A percentile compares a stretch with the other conserved stretches of the same genome.
Evolutionary conservation across 2,113 vertebrate species (phyloP).

Genomic region (Pelusios castaneus): DNA sequence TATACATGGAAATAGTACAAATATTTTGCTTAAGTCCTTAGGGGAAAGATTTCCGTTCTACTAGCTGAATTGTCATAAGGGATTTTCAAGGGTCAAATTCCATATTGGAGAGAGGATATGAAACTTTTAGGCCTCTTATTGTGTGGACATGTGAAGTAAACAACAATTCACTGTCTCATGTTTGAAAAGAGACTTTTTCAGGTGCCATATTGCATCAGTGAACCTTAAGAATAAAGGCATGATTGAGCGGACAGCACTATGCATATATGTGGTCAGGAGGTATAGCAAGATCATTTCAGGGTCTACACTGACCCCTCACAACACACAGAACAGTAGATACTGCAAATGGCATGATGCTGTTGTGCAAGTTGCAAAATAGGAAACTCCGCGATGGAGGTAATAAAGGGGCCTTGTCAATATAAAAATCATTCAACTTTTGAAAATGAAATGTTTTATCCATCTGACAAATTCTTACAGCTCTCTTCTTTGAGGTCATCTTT

Average conservation of each 20-base stretch:
- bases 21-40: slow-evolving; percentile 59
- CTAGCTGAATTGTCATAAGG: slow-evolving; percentile 62
- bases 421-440: background rate
- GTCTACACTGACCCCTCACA: slow-evolving; percentile 51
- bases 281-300: slow-evolving; percentile 60
- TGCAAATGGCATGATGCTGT: background rate
- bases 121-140: slow-evolving; percentile 67
- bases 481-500: background rate
- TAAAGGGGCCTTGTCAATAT: slow-evolving; percentile 4
- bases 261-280: slow-evolving; percentile 40
- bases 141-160: slow-evolving; percentile 58
- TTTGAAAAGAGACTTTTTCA: slow-evolving; percentile 65
- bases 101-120: slow-evolving; percentile 65
- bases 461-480: background rate
- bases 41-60: slow-evolving; percentile 65
- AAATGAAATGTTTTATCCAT: background rate
- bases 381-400: slow-evolving; percentile 41
- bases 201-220: slow-evolving; percentile 58
- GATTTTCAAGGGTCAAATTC: slow-evolving; percentile 69
- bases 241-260: slow-evolving; percentile 47
- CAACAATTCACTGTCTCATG: slow-evolving; percentile 64
- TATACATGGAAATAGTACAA: slow-evolving; percentile 58
- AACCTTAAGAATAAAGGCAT: slow-evolving; percentile 53
- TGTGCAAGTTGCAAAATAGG: slow-evolving; percentile 20
- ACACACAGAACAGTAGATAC: slow-evolving; percentile 39